phyloP scores from a whole-genome alignment of 2,888 invertebrate species.

The Catocala fraxini region DNA sequence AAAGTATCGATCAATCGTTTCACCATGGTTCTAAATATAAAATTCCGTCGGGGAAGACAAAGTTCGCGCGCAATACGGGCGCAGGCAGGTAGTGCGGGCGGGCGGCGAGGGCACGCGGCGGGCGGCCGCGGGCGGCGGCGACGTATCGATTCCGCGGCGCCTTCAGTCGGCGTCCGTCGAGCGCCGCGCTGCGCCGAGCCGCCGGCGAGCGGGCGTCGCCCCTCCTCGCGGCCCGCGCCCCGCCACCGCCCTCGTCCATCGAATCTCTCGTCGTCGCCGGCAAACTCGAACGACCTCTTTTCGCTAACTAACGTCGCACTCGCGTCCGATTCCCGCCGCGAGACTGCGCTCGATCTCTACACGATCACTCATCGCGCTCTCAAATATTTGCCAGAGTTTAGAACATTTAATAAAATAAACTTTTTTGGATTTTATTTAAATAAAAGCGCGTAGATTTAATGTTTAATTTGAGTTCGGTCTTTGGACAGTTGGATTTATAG shows the following conservation, averaged over 20 bases:
- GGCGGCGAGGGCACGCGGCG: slow-evolving; percentile 30
- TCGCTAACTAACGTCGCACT: slow-evolving; percentile 84
- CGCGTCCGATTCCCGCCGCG: slow-evolving; percentile 81
- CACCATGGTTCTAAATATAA: slow-evolving; percentile 87
- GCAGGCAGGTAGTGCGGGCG: slow-evolving; percentile 73
- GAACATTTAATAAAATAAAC: slow-evolving; percentile 31
- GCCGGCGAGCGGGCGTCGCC: slow-evolving; percentile 80
- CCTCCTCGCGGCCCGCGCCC: slow-evolving; percentile 69
- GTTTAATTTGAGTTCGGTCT: slow-evolving; percentile 13
- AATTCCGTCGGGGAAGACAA: slow-evolving; percentile 86
- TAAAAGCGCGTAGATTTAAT: slow-evolving; percentile 22
- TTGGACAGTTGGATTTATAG: slow-evolving; percentile 26
- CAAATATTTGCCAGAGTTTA: slow-evolving; percentile 48
- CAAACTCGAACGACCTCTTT: slow-evolving; percentile 87
- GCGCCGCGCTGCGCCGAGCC: slow-evolving; percentile 86
- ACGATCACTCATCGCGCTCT: slow-evolving; percentile 50
- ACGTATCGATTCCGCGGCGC: slow-evolving; percentile 85
- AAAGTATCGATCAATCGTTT: slow-evolving; percentile 87
- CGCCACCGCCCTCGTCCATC: slow-evolving; percentile 60
- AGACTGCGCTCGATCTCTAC: slow-evolving; percentile 77
- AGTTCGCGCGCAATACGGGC: slow-evolving; percentile 87
- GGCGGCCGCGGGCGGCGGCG: slow-evolving; percentile 71
- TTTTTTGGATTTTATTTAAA: slow-evolving; percentile 34
- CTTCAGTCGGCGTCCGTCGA: slow-evolving; percentile 86
- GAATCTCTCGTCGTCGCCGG: slow-evolving; percentile 79